These are phyloP conservation scores for Lutraria rhynchaena DNA, from an alignment of 1,140 invertebrate genomes.

Conservation along the genomic window DNA sequence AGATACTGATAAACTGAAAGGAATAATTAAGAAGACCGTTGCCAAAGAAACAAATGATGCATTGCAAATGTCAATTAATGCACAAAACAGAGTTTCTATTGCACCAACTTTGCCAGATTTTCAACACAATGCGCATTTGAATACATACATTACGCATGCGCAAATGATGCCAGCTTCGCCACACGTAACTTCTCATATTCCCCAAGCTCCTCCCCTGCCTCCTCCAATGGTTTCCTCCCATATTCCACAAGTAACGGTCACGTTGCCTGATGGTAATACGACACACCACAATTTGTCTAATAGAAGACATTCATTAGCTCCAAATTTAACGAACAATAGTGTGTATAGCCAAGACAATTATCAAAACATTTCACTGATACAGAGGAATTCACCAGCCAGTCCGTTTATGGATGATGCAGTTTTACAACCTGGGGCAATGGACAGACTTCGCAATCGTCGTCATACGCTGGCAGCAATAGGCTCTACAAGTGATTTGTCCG, in stretches of 20 bases:
- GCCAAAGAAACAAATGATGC: constrained; percentile 17
- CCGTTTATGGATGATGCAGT: not conserved
- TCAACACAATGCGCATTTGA: not conserved
- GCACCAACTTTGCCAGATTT: not conserved
- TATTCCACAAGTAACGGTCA: too few species aligned
- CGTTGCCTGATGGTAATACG: too few species aligned
- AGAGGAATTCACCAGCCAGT: not conserved
- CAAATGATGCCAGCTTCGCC: not conserved
- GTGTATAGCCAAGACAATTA: too few species aligned
- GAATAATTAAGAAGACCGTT: constrained; percentile 28
- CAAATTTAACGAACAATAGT: too few species aligned
- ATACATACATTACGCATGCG: not conserved
- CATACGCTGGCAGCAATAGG: constrained; percentile 41
- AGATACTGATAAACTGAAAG: constrained; percentile 40
- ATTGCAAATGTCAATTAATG: constrained; percentile 4
- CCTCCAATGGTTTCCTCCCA: not conserved
- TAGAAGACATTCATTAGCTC: too few species aligned
- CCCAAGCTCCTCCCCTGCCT: constrained; percentile 26
- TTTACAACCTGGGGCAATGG: not conserved
- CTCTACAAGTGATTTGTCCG: not conserved
- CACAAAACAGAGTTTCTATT: not conserved
- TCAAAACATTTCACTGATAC: too few species aligned
- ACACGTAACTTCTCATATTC: not conserved
- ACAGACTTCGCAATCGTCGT: constrained; percentile 23
- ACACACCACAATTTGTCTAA: too few species aligned